Percentiles rank a stretch among this genome's conserved stretches.
phyloP scores from a whole-genome alignment of 2,797 vertebrate genomes.

The Sphenodon punctatus region DNA sequence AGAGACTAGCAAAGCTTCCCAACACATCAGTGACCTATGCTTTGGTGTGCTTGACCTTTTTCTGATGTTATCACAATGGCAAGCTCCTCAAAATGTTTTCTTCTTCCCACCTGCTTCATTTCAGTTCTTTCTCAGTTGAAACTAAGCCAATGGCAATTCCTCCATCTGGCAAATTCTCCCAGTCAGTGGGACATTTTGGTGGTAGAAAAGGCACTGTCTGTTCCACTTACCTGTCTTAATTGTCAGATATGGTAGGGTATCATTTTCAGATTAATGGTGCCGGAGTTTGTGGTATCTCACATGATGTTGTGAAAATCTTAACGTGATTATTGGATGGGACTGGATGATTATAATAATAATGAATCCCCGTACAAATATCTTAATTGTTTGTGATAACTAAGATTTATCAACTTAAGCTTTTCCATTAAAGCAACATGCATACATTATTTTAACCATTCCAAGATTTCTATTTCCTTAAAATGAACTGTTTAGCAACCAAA shows the following conservation, averaged over 20 bases:
- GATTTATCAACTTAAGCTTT: too few species aligned
- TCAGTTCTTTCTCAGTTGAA: background rate
- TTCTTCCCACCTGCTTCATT: background rate
- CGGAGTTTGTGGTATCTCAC: background rate
- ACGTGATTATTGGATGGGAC: background rate
- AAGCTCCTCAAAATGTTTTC: background rate
- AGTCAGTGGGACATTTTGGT: background rate
- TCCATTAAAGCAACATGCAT: too few species aligned
- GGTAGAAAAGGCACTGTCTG: background rate
- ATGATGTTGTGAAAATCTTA: too few species aligned
- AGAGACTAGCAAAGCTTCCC: background rate
- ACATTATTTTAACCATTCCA: too few species aligned
- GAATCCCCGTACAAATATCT: too few species aligned
- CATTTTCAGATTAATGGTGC: background rate
- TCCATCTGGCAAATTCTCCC: background rate
- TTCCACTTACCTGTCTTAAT: too few species aligned
- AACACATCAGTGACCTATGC: background rate
- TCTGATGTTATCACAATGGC: background rate
- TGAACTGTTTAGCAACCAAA: too few species aligned
- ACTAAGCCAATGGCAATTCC: background rate
- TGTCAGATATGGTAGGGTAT: background rate
- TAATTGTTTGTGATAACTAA: too few species aligned
- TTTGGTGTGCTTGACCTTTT: background rate
- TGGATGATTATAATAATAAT: conserved; percentile 14
- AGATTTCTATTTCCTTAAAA: too few species aligned